Evolutionary conservation across 2,888 invertebrate genomes (phyloP).

Genomic region (Drosophila borealis): DNA sequence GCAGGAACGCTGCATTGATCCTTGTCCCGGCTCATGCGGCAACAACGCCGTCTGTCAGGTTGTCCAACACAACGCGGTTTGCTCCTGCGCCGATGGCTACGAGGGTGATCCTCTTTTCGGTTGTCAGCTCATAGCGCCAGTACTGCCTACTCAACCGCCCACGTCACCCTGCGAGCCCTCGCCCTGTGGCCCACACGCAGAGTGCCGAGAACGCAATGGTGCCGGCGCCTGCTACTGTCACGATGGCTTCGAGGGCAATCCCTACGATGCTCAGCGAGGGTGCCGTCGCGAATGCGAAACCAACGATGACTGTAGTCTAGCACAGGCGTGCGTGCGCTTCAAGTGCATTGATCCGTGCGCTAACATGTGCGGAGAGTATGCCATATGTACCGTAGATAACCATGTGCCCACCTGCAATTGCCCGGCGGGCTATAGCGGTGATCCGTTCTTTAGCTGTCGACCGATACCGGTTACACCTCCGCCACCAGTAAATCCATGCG

Average conservation of each 20-base stretch:
- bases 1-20: constrained; percentile 92
- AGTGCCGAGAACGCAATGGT: constrained; percentile 92
- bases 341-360: constrained; percentile 95
- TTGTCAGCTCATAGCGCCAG: constrained; percentile 85
- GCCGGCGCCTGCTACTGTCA: constrained; percentile 94
- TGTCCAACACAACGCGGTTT: constrained; percentile 93
- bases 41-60: constrained; percentile 92
- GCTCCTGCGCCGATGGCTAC: constrained; percentile 93
- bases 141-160: constrained; percentile 88
- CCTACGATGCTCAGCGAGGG: constrained; percentile 89
- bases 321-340: constrained; percentile 91
- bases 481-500: constrained; percentile 89
- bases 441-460: constrained; percentile 92
- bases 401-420: constrained; percentile 93
- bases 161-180: constrained; percentile 92
- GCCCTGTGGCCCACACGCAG: constrained; percentile 94
- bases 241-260: constrained; percentile 92
- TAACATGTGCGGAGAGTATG: constrained; percentile 92
- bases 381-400: constrained; percentile 91
- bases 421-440: constrained; percentile 91
- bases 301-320: constrained; percentile 90
- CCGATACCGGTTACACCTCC: constrained; percentile 85
- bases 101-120: constrained; percentile 90
- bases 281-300: constrained; percentile 91
- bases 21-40: constrained; percentile 93